These are phyloP conservation scores for Metopolophium dirhodum DNA, from an alignment of 1,140 invertebrate genomes.

Conservation along the genomic window DNA sequence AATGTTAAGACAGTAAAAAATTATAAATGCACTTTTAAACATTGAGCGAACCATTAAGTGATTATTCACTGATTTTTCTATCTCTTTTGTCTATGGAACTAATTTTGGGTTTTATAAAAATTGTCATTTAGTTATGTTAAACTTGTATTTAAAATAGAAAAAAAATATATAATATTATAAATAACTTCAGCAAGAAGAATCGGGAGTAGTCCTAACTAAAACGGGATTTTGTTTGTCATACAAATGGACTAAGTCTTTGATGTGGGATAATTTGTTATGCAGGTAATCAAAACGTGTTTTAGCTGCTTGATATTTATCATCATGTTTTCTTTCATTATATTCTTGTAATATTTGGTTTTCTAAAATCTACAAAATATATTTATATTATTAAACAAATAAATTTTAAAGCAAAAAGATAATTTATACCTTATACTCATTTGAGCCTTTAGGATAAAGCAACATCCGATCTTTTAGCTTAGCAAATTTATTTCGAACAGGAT, in stretches of 20 bases:
- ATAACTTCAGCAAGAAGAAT: constrained; percentile 51
- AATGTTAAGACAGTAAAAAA: constrained; percentile 47
- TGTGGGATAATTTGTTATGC: constrained; percentile 87
- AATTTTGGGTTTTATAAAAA: constrained; percentile 45
- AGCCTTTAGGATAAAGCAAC: constrained; percentile 63
- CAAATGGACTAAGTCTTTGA: constrained; percentile 83
- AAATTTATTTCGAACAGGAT: constrained; percentile 79
- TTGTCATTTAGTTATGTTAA: constrained; percentile 46
- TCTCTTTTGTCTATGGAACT: constrained; percentile 49
- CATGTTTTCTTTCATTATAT: constrained; percentile 79
- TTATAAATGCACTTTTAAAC: constrained; percentile 47
- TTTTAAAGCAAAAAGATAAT: background rate
- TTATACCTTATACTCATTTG: constrained; percentile 67
- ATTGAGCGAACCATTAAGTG: constrained; percentile 33
- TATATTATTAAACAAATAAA: background rate
- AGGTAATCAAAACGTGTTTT: constrained; percentile 83
- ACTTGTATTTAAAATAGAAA: constrained; percentile 51
- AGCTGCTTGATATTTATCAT: constrained; percentile 74
- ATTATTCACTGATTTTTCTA: constrained; percentile 30
- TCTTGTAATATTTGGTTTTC: constrained; percentile 80
- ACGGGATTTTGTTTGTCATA: constrained; percentile 69
- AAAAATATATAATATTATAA: constrained; percentile 27
- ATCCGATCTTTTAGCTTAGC: constrained; percentile 74
- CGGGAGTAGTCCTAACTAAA: constrained; percentile 52
- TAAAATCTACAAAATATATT: constrained; percentile 62